A percentile compares a stretch with the other conserved stretches of the same genome.
Evolutionary conservation across 2,797 vertebrate species (phyloP).

Genomic region (Paguma larvata): DNA sequence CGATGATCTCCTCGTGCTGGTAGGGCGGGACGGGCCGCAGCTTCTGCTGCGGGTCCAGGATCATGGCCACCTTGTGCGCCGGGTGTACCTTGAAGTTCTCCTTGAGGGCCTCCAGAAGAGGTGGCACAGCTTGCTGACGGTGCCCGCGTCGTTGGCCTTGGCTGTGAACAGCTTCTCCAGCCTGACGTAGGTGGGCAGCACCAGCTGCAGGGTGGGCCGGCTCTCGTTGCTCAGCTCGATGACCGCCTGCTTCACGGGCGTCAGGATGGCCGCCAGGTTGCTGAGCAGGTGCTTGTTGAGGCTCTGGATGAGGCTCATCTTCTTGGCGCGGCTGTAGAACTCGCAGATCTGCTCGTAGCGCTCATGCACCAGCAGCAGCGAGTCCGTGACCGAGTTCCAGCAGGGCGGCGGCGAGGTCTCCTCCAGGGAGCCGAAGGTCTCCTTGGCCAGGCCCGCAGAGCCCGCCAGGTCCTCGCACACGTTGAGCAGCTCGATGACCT

Average conservation of each 20-base stretch:
- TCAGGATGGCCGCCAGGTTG: slow-evolving; percentile 96
- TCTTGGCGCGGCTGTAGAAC: slow-evolving; percentile 97
- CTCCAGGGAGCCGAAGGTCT: slow-evolving; percentile 92
- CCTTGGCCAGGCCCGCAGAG: slow-evolving; percentile 92
- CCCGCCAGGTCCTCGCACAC: slow-evolving; percentile 96
- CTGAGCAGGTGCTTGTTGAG: slow-evolving; percentile 98
- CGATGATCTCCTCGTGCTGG: slow-evolving; percentile 98
- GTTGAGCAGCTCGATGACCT: slow-evolving; percentile 96
- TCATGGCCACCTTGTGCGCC: slow-evolving; percentile 98
- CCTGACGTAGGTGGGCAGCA: slow-evolving; percentile 97
- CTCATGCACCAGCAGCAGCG: slow-evolving; percentile 96
- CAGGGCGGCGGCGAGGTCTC: slow-evolving; percentile 95
- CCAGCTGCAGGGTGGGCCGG: slow-evolving; percentile 97
- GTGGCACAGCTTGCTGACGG: slow-evolving; percentile 98
- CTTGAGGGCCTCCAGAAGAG: slow-evolving; percentile 99
- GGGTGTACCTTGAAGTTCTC: slow-evolving; percentile 99
- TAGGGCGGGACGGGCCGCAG: slow-evolving; percentile 97
- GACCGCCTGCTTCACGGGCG: slow-evolving; percentile 95
- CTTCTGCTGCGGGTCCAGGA: slow-evolving; percentile 98
- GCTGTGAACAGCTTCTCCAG: slow-evolving; percentile 99
- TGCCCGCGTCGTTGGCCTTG: slow-evolving; percentile 97
- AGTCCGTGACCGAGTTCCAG: slow-evolving; percentile 97
- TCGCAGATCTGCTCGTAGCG: slow-evolving; percentile 99
- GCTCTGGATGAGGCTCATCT: slow-evolving; percentile 96
- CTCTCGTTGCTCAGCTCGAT: slow-evolving; percentile 96